Evolutionary conservation across 2,113 vertebrate genomes (phyloP).

Genomic region (Prionailurus viverrinus): DNA sequence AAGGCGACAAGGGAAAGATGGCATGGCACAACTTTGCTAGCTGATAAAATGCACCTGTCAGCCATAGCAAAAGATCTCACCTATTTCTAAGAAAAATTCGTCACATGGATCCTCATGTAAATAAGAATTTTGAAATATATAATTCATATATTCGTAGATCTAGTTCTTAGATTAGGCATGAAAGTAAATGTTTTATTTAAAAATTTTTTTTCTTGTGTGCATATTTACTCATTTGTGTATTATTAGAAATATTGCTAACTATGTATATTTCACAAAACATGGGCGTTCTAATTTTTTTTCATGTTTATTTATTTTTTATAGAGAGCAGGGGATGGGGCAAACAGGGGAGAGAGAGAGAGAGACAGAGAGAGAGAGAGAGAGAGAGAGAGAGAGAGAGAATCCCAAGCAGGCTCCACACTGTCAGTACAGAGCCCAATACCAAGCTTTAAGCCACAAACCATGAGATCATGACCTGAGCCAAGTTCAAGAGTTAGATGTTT

Average conservation of each 20-base stretch:
- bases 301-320: too few relatives aligned
- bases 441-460: too few relatives aligned
- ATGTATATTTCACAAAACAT: not conserved
- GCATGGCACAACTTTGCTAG: fast-evolving
- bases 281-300: too few relatives aligned
- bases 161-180: not conserved
- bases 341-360: too few relatives aligned
- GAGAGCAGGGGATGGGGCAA: too few relatives aligned
- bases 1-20: not conserved
- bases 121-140: not conserved
- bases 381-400: too few relatives aligned
- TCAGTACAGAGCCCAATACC: too few relatives aligned
- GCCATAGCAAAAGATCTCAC: not conserved
- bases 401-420: too few relatives aligned
- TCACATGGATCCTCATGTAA: not conserved
- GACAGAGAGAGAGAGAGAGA: too few relatives aligned
- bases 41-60: not conserved
- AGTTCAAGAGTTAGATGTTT: too few relatives aligned
- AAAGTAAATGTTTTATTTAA: not conserved
- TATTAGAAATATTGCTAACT: not conserved
- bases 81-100: not conserved
- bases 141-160: not conserved
- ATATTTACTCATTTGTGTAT: not conserved
- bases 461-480: too few relatives aligned
- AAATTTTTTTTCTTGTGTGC: not conserved